A percentile compares a stretch with the other conserved stretches of the same genome.
Conservation (phyloP, 2,888 invertebrate species). For the Volucella inflata region DNA sequence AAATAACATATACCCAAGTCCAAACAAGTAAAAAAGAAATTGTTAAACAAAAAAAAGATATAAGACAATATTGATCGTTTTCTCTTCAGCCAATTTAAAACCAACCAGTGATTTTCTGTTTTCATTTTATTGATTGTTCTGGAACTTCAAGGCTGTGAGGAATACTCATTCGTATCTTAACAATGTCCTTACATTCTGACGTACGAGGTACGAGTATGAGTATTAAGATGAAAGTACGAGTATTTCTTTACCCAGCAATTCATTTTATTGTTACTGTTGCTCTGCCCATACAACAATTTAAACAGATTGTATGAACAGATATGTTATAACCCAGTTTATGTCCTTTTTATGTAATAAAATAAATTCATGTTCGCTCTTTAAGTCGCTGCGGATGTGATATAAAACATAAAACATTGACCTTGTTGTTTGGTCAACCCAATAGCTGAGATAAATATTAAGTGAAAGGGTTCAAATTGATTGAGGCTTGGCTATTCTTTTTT, state of each 20-base stretch:
- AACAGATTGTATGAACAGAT: not conserved
- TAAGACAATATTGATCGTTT: constrained; percentile 30
- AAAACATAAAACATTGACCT: constrained; percentile 14
- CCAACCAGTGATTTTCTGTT: constrained; percentile 1
- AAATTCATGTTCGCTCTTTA: constrained; percentile 20
- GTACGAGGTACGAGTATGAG: not conserved
- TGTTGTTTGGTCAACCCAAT: constrained; percentile 12
- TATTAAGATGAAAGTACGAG: no score
- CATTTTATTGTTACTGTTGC: constrained; percentile 8
- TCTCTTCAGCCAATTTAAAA: not conserved
- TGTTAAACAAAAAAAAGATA: constrained; percentile 11
- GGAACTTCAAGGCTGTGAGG: constrained; percentile 8
- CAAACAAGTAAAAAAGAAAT: constrained; percentile 4
- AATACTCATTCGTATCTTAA: not conserved
- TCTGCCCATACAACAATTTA: constrained; percentile 12
- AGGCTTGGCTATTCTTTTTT: not conserved
- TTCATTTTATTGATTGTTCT: constrained; percentile 26
- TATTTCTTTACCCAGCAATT: constrained; percentile 2
- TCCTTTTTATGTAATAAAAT: constrained; percentile 19
- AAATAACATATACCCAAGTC: constrained; percentile 21
- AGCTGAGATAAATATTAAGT: not conserved
- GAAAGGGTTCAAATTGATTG: constrained; percentile 7
- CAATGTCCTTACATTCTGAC: not conserved
- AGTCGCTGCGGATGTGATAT: constrained; percentile 5
- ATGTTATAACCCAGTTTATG: not conserved